These are phyloP conservation scores for Antitype chi DNA, from an alignment of 2,888 invertebrate genomes.

Conservation along the genomic window DNA sequence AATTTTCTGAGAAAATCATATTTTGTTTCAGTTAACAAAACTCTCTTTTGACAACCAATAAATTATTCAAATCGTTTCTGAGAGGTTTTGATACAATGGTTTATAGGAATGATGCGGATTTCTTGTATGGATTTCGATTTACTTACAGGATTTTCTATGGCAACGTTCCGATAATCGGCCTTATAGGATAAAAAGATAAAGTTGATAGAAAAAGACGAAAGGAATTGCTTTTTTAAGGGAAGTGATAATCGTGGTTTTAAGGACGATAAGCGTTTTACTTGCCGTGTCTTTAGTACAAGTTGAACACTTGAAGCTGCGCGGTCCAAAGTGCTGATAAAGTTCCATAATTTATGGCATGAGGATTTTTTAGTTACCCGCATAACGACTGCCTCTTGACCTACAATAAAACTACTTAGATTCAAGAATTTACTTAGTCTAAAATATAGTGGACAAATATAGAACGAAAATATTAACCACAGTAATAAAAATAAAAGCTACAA, in stretches of 20 bases:
- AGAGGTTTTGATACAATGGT: slow-evolving; percentile 31
- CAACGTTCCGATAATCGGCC: background rate
- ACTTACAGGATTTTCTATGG: slow-evolving; percentile 14
- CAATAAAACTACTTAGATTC: slow-evolving; percentile 6
- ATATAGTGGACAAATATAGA: background rate
- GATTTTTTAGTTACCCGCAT: slow-evolving; percentile 28
- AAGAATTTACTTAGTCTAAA: background rate
- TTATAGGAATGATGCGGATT: slow-evolving; percentile 32
- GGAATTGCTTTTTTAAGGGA: background rate
- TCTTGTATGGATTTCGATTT: slow-evolving; percentile 25
- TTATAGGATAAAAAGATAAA: slow-evolving; percentile 25
- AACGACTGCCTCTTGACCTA: slow-evolving; percentile 30
- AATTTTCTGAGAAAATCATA: slow-evolving; percentile 60
- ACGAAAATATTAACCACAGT: slow-evolving; percentile 8
- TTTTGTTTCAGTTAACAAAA: slow-evolving; percentile 55
- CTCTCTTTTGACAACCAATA: slow-evolving; percentile 63
- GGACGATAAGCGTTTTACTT: background rate
- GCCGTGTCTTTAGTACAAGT: slow-evolving; percentile 8
- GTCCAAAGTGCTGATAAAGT: slow-evolving; percentile 27
- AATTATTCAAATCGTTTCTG: slow-evolving; percentile 65
- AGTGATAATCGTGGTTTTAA: background rate
- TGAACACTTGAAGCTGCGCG: slow-evolving; percentile 10
- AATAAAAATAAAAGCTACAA: slow-evolving; percentile 17
- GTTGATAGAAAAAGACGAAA: slow-evolving; percentile 6
- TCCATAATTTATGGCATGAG: slow-evolving; percentile 37